phyloP scores from a whole-genome alignment of 2,113 vertebrate genomes.

The Manacus vitellinus region DNA sequence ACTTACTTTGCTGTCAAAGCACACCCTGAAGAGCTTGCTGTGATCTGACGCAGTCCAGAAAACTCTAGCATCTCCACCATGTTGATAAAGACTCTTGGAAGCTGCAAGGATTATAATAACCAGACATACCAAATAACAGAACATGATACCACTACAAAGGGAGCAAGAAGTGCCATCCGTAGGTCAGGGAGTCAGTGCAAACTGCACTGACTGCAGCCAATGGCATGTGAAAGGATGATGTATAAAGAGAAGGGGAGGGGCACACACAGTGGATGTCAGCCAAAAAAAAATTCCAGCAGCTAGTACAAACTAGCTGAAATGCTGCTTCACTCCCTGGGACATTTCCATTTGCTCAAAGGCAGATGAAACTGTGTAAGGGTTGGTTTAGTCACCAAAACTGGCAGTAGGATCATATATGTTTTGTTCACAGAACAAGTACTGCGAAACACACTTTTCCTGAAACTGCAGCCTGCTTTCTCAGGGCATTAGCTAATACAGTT shows the following conservation, averaged over 20 bases:
- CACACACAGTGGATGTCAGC: background rate
- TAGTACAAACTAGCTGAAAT: background rate
- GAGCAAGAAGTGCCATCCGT: background rate
- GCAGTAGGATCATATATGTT: background rate
- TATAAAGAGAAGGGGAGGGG: background rate
- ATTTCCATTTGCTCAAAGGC: background rate
- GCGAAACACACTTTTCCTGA: background rate
- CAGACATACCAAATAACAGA: conserved; percentile 33
- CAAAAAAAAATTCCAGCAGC: background rate
- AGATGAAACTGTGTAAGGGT: background rate
- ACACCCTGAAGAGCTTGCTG: conserved; percentile 73
- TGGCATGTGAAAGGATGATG: background rate
- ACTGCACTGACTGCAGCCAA: background rate
- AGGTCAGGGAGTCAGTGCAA: conserved; percentile 11
- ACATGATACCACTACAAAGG: conserved; percentile 29
- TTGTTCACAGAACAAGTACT: background rate
- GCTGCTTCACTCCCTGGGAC: background rate
- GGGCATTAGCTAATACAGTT: background rate
- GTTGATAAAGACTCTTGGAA: conserved; percentile 86
- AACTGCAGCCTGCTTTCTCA: background rate
- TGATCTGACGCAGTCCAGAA: conserved; percentile 75
- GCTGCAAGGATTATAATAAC: conserved; percentile 71
- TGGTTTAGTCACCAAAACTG: background rate
- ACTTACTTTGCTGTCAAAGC: conserved; percentile 75
- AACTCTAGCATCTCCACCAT: conserved; percentile 85